Evolutionary conservation across 1,140 invertebrate species (phyloP), one percentile per base, ranked within the genome.

Genomic region (Goniozus legneri): DNA sequence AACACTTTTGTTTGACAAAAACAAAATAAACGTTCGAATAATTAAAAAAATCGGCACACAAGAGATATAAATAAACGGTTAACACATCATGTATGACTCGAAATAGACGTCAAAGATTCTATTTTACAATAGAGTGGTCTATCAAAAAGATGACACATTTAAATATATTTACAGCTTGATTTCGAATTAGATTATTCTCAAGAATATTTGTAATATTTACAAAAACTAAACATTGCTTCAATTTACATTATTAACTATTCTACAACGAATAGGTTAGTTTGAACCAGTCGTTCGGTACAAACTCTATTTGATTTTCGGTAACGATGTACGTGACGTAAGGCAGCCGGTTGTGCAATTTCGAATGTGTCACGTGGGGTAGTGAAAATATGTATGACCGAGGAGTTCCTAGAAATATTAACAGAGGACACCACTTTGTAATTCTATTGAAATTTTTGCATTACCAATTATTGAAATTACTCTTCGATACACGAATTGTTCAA

Each of bases 41-140:
- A 33, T 34, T 22, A 51, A 16, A 50, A 62, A 59, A 66, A 70
- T 56, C 57, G 51, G 56, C 46, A 61, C 58, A 50, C 30, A 19
- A 31, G 51, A 53, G 68, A 58, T 75, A 75, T 71, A 75, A 75
- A 75, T 75, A 75, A 72, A 60, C 49, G 60, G 65, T 71, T 67
- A 71, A 67, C 61, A 54, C 65, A 72, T 64, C 56, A 55, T 50
- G 33, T 61, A 57, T 32, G 42, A 63, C 57, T 67, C 49, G 45
- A 68, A 75, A 73, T 72, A 73, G 69, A 66, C 44, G 49, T 53
- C 35, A 56, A n/a, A 62, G 60, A 44, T 44, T 19, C 55, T 33
- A 27, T 14, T 35, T 44, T 36, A 30, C 39, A 31, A 10, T 33
- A n/a, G n/a, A n/a, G n/a, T n/a, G n/a, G n/a, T n/a, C n/a, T n/a